A percentile compares a stretch with the other conserved stretches of the same genome.
Evolutionary conservation across 2,888 invertebrate species (phyloP).

Genomic region (Philhelius pedissequus): DNA sequence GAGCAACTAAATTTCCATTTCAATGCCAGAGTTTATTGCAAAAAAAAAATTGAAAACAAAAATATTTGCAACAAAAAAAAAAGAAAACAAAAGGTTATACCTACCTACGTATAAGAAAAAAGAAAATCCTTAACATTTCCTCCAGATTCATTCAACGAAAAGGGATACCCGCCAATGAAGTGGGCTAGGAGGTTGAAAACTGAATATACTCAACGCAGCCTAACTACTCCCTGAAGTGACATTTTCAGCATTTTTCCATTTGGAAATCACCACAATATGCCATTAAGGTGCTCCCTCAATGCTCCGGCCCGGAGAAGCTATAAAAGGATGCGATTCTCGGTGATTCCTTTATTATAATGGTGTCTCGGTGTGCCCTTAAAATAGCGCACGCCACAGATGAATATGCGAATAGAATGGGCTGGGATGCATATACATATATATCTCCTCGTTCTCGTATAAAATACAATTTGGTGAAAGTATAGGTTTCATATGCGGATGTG

Average conservation of each 20-base stretch:
- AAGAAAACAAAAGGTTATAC: slow-evolving; percentile 39
- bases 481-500: not conserved
- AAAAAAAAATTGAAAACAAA: slow-evolving; percentile 45
- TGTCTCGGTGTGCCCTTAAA: slow-evolving; percentile 47
- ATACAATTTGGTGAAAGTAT: slow-evolving; percentile 14
- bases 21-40: slow-evolving; percentile 53
- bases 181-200: not conserved
- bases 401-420: slow-evolving; percentile 11
- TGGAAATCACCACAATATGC: slow-evolving; percentile 79
- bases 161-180: slow-evolving; percentile 7
- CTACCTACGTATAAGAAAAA: too few relatives aligned
- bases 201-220: slow-evolving; percentile 65
- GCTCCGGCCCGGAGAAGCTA: slow-evolving; percentile 59
- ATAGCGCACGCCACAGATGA: slow-evolving; percentile 27
- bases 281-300: slow-evolving; percentile 75
- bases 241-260: slow-evolving; percentile 75
- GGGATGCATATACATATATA: slow-evolving; percentile 29
- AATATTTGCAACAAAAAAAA: slow-evolving; percentile 20
- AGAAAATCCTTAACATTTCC: not conserved
- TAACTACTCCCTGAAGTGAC: slow-evolving; percentile 78
- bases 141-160: slow-evolving; percentile 47
- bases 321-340: slow-evolving; percentile 68
- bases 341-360: slow-evolving; percentile 69
- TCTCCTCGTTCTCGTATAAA: too few relatives aligned
- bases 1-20: slow-evolving; percentile 64